Base-by-base conservation (phyloP, 2,113 vertebrate species). In the Anguilla japonica region DNA sequence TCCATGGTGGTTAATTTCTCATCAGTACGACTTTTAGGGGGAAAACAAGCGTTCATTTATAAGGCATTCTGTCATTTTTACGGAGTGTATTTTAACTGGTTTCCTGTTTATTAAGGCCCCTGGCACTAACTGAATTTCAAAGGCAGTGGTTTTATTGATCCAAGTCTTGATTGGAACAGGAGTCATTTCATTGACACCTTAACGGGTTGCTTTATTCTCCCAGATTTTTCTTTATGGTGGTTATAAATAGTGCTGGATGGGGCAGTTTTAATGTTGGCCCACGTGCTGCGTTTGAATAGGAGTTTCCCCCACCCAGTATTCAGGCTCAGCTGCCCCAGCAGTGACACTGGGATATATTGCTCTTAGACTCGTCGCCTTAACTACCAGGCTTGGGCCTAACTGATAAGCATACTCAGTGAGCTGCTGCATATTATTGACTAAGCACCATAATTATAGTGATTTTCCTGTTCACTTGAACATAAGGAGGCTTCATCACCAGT, bases 361-460 rank as follows among this genome's bases (percentile, higher is more conserved):
- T 34, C 29, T 53, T 41, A 67, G 86, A 79, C 81, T 71, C 81
- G 81, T 84, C 83, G 79, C n/a, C 29, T 56, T 85, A 82, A 84
- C 79, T 85, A 87, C 60, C 41, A 40, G 26, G 18, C 41, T 6
- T 34, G 40, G 71, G 78, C 82, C 88, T 78, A 43, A 43, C 86
- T 86, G 83, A 84, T 63, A 82, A 46, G 71, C 43, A 71, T 8
- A 63, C 39, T 83, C 8, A n/a, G 41, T 83, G 41, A 84, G 46
- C 78, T 81, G 78, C 57, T 39, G 81, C 50, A 67, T 53, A 82
- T 87, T 87, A 83, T 82, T 87, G 85, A 83, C 71, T 41, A 75
- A 88, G 84, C 75, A 63, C 81, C 79, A 81, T 87, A 88, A 88
- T 87, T 85, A 88, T 50, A 63, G 86, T 83, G 81, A 87, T 88